These are phyloP conservation scores for Uloborus plumipes DNA, from an alignment of 2,888 invertebrate genomes.

Conservation along the genomic window DNA sequence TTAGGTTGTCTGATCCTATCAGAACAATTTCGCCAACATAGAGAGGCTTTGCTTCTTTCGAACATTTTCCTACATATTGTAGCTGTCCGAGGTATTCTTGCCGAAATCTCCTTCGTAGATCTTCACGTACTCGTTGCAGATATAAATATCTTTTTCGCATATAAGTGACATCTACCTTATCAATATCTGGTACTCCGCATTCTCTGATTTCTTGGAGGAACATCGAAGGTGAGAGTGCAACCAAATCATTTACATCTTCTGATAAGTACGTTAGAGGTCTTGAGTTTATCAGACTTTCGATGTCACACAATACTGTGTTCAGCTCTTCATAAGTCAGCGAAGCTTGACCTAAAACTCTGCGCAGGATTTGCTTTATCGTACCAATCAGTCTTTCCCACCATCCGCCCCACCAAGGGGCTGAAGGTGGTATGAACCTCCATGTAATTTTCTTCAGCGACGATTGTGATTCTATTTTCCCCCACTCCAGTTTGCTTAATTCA, in stretches of 20 bases:
- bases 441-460: slow-evolving; percentile 1
- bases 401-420: not conserved
- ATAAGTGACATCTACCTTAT: not conserved
- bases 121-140: not conserved
- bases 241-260: not conserved
- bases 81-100: not conserved
- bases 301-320: slow-evolving; percentile 7
- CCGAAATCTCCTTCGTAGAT: not conserved
- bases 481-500: not conserved
- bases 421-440: not conserved
- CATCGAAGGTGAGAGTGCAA: not conserved
- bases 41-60: too few relatives aligned
- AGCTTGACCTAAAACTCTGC: slow-evolving; percentile 1
- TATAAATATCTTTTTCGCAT: not conserved
- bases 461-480: not conserved
- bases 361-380: not conserved
- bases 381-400: not conserved
- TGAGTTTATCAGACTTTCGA: slow-evolving; percentile 13
- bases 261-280: not conserved
- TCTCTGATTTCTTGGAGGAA: slow-evolving; percentile 4
- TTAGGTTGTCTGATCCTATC: too few relatives aligned
- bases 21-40: too few relatives aligned
- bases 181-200: not conserved
- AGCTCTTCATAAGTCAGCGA: slow-evolving; percentile 7
- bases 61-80: not conserved